phyloP scores from a whole-genome alignment of 2,113 vertebrate species.

The Strix aluco region DNA sequence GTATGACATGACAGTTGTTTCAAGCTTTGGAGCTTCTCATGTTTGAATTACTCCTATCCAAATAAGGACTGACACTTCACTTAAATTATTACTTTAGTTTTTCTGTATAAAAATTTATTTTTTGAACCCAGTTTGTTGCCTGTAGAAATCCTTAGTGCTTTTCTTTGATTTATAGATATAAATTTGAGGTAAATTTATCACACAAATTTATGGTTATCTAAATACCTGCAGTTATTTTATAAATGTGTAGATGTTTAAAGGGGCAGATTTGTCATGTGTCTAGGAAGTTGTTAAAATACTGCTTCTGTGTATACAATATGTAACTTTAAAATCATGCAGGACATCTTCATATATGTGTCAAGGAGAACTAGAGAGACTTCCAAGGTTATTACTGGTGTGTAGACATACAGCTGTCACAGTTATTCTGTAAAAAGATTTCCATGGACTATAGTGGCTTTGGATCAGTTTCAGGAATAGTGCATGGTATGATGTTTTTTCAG shows the following conservation, averaged over 20 bases:
- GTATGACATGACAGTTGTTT: background rate
- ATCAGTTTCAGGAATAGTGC: background rate
- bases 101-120: background rate
- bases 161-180: background rate
- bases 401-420: background rate
- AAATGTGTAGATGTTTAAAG: background rate
- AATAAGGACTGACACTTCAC: background rate
- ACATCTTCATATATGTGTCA: background rate
- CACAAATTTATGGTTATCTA: background rate
- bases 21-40: background rate
- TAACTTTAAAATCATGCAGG: background rate
- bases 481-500: background rate
- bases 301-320: background rate
- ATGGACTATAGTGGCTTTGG: background rate
- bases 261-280: background rate
- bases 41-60: background rate
- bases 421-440: background rate
- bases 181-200: background rate
- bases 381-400: background rate
- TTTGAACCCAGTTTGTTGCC: background rate
- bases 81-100: background rate
- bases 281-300: background rate
- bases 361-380: background rate
- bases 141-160: background rate
- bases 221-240: background rate